These are phyloP conservation scores for Whitmania pigra DNA, from an alignment of 1,140 invertebrate species.

Conservation along the genomic window DNA sequence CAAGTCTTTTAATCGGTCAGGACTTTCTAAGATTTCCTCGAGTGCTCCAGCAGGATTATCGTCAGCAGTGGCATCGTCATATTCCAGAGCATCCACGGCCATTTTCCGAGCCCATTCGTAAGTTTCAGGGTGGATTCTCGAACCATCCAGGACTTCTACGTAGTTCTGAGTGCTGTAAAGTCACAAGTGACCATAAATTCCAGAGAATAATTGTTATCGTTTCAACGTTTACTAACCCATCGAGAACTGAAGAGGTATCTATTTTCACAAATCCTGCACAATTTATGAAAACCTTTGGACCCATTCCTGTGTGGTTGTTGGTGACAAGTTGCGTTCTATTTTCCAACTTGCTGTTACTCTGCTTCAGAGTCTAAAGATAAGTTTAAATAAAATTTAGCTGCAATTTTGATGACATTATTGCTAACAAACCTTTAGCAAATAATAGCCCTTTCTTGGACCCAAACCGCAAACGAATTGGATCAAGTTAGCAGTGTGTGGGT, in stretches of 20 bases:
- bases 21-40: slow-evolving; percentile 87
- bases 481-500: slow-evolving; percentile 66
- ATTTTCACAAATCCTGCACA: slow-evolving; percentile 99
- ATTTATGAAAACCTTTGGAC: slow-evolving; percentile 96
- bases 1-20: slow-evolving; percentile 84
- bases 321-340: slow-evolving; percentile 90
- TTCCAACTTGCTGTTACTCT: slow-evolving; percentile 80
- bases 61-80: slow-evolving; percentile 67
- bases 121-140: slow-evolving; percentile 93
- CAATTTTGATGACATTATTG: not conserved
- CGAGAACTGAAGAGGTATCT: slow-evolving; percentile 69
- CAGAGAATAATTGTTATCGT: not conserved
- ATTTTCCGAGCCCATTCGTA: slow-evolving; percentile 99
- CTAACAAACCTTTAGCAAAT: slow-evolving; percentile 51
- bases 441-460: slow-evolving; percentile 82
- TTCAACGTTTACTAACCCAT: not conserved
- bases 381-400: not conserved
- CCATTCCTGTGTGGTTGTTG: slow-evolving; percentile 68
- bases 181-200: too few species aligned
- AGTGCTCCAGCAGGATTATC: slow-evolving; percentile 84
- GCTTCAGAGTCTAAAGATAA: slow-evolving; percentile 58
- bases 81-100: slow-evolving; percentile 97
- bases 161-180: slow-evolving; percentile 68
- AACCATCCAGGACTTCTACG: slow-evolving; percentile 90
- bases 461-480: slow-evolving; percentile 95